Percentiles rank a stretch among this genome's conserved stretches.
Evolutionary conservation across 2,797 vertebrate species (phyloP).

Genomic region (Alcedo atthis): DNA sequence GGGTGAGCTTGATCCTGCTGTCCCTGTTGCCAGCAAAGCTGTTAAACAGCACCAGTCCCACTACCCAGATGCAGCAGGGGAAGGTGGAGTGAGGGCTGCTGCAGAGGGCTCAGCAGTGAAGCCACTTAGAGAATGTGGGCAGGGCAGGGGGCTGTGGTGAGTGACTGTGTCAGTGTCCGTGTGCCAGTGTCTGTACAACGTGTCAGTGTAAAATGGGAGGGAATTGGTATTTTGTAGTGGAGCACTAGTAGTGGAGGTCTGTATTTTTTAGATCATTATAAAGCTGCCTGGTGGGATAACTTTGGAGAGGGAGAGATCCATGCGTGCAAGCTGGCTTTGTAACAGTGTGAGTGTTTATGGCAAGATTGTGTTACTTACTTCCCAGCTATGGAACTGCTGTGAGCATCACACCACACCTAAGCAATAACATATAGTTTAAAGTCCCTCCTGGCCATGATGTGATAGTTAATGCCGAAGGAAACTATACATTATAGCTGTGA

Average conservation of each 20-base stretch:
- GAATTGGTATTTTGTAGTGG: constrained; percentile 24
- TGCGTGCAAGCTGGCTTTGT: neutral
- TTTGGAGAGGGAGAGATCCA: constrained; percentile 32
- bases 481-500: constrained; percentile 57
- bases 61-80: no score
- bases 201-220: neutral
- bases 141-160: accelerated
- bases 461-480: constrained; percentile 68
- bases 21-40: neutral
- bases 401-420: constrained; percentile 47
- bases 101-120: neutral
- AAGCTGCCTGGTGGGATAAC: constrained; percentile 63
- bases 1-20: neutral
- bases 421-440: constrained; percentile 63
- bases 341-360: constrained; percentile 28
- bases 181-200: neutral
- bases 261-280: constrained; percentile 67
- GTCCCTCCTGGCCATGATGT: constrained; percentile 65
- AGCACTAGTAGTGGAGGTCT: constrained; percentile 32
- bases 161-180: neutral
- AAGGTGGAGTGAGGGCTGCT: neutral
- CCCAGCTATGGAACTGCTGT: constrained; percentile 54
- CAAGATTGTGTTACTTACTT: constrained; percentile 22
- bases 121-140: neutral
- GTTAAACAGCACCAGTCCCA: neutral